phyloP scores from a whole-genome alignment of 2,797 vertebrate species.

The Epinephelus awoara region DNA sequence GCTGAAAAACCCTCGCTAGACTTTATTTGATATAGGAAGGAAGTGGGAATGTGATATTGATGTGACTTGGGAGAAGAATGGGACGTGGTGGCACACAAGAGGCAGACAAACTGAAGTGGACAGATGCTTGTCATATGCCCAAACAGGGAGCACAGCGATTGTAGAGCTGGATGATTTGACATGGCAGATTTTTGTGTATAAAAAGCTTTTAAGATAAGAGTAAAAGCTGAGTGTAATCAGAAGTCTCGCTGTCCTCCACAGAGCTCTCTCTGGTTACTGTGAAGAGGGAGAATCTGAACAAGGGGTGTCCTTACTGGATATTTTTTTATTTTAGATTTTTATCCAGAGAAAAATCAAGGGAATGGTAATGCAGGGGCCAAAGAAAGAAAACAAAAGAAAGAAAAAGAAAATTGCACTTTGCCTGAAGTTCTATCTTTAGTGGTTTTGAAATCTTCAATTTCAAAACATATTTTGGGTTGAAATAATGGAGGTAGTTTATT shows the following conservation, averaged over 20 bases:
- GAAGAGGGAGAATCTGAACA: background rate
- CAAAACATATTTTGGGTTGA: background rate
- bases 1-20: constrained; percentile 41
- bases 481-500: no score
- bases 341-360: background rate
- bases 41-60: constrained; percentile 62
- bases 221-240: background rate
- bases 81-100: constrained; percentile 6
- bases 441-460: background rate
- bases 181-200: background rate
- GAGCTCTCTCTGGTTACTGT: background rate
- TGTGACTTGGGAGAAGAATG: constrained; percentile 41
- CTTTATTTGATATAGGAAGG: constrained; percentile 69
- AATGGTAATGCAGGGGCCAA: background rate
- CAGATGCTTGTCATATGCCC: constrained; percentile 17
- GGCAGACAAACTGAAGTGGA: constrained; percentile 17
- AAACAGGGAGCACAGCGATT: constrained; percentile 8
- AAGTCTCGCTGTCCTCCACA: background rate
- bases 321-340: background rate
- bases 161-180: constrained; percentile 2
- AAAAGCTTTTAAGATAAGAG: constrained; percentile 5
- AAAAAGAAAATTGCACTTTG: background rate
- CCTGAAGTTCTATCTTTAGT: background rate
- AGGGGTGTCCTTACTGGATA: background rate
- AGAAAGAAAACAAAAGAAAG: background rate